These are phyloP conservation scores for Macrotus californicus DNA, from an alignment of 2,113 vertebrate genomes.

Conservation along the genomic window DNA sequence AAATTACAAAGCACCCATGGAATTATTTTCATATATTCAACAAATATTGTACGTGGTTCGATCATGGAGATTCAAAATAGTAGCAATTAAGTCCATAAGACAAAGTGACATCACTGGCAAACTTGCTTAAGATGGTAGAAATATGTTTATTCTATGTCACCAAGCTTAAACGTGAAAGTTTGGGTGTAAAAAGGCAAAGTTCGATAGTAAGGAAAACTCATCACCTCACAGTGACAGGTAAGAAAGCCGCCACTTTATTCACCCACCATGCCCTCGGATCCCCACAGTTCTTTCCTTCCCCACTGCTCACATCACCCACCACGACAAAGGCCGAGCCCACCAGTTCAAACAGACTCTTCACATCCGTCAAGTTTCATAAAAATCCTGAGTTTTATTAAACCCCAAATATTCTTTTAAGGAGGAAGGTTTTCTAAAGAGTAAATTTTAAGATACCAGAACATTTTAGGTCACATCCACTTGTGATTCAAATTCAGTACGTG, in stretches of 20 bases:
- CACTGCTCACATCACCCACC: neutral
- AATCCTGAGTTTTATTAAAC: neutral
- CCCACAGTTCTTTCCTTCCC: neutral
- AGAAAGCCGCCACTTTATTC: accelerated
- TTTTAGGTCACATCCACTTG: neutral
- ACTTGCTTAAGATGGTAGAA: neutral
- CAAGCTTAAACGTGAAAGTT: neutral
- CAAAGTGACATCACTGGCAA: neutral
- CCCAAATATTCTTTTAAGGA: neutral
- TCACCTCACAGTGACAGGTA: too few species aligned
- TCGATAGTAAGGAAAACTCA: neutral
- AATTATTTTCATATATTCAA: neutral
- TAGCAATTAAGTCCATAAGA: neutral
- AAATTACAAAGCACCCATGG: neutral
- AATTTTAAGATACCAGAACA: neutral
- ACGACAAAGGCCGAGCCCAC: neutral
- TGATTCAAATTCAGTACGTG: neutral
- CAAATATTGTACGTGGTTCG: neutral
- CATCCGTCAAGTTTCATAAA: neutral
- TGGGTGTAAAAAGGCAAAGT: neutral
- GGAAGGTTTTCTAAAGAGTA: neutral
- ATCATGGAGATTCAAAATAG: neutral
- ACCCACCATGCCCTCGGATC: accelerated
- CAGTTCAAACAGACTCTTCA: neutral
- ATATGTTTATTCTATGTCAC: neutral